phyloP scores from a whole-genome alignment of 92 coral and sea anemone species.

The Parazoanthus swiftii region DNA sequence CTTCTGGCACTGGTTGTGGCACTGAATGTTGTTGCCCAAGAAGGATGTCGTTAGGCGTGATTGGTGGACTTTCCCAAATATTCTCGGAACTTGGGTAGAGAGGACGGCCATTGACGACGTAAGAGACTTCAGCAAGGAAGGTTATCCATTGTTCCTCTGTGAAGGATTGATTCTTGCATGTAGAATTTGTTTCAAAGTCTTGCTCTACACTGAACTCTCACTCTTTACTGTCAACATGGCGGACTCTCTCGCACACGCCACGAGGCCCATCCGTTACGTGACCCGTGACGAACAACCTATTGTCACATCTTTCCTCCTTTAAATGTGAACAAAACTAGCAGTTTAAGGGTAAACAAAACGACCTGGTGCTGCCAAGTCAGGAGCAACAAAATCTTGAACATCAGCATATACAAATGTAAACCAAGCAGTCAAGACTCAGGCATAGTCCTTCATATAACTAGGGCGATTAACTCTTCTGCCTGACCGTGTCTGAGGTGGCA shows the following conservation, averaged over 20 bases:
- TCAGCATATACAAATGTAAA: background rate
- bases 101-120: conserved; percentile 42
- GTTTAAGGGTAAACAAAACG: background rate
- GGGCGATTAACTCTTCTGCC: background rate
- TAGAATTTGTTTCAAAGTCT: background rate
- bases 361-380: too few species aligned
- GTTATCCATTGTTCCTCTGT: conserved; percentile 66
- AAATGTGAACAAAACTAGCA: background rate
- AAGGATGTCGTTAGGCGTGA: conserved; percentile 64
- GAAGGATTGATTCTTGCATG: conserved; percentile 48
- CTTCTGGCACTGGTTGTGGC: conserved; percentile 56
- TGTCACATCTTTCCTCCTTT: conserved; percentile 25
- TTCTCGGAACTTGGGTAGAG: conserved; percentile 44
- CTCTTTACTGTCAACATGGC: background rate
- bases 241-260: background rate
- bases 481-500: background rate
- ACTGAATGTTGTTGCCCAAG: conserved; percentile 55
- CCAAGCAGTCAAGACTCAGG: background rate
- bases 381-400: background rate
- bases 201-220: too few species aligned
- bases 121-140: conserved; percentile 51
- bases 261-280: background rate
- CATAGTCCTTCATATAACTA: background rate
- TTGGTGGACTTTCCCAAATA: conserved; percentile 55
- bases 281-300: background rate